Percentiles rank a stretch among this genome's conserved stretches.
phyloP scores from a whole-genome alignment of 2,888 invertebrate genomes.

The Tubiluchus corallicola region DNA sequence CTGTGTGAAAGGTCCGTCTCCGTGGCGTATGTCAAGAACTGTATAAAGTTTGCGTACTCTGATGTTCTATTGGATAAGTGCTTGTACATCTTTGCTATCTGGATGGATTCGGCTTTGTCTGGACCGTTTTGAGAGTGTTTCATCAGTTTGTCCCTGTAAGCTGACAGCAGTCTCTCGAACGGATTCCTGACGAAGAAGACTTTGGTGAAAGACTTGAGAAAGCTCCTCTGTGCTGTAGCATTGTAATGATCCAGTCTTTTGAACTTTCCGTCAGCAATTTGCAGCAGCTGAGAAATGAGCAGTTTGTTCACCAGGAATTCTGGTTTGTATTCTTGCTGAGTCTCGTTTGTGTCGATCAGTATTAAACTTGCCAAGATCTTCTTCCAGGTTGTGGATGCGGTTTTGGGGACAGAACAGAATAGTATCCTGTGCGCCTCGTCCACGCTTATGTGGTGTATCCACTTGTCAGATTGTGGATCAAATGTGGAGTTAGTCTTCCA shows the following conservation, averaged over 20 bases:
- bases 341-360: background rate
- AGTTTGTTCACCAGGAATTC: background rate
- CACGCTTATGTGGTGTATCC: no score
- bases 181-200: background rate
- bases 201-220: background rate
- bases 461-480: no score
- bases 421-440: slow-evolving; percentile 20
- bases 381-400: background rate
- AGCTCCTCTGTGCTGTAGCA: background rate
- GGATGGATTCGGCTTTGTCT: background rate
- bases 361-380: background rate
- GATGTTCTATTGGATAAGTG: no score
- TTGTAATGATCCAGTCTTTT: background rate
- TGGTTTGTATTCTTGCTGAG: background rate
- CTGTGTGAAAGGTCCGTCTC: background rate
- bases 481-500: no score
- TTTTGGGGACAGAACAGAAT: slow-evolving; percentile 21
- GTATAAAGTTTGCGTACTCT: background rate
- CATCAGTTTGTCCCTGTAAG: background rate
- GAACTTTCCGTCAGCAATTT: background rate
- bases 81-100: background rate
- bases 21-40: background rate
- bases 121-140: background rate
- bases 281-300: no score
- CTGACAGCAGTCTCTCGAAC: background rate